Evolutionary conservation across 2,113 vertebrate genomes (phyloP).

Genomic region (Aviceda subcristata): DNA sequence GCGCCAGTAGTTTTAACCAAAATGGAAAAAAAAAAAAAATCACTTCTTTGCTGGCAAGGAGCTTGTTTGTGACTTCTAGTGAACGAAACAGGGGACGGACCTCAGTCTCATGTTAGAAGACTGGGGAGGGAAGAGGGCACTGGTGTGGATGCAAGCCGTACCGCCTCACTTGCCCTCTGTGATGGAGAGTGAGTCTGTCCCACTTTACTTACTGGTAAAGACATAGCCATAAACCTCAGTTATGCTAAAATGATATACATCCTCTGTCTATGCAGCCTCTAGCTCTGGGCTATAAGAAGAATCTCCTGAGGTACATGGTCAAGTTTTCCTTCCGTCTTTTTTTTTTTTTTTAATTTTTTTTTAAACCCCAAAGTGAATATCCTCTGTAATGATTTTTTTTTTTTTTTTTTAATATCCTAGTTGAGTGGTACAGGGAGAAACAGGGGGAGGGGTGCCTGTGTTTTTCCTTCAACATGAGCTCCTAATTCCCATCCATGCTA

Average conservation of each 20-base stretch:
- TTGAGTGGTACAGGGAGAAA: constrained; percentile 37
- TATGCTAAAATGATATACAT: background rate
- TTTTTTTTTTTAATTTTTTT: background rate
- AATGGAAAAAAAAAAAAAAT: background rate
- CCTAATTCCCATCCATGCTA: constrained; percentile 74
- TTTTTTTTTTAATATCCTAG: constrained; percentile 38
- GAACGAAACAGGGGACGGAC: background rate
- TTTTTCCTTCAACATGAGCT: constrained; percentile 65
- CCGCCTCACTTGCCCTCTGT: background rate
- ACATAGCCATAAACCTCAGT: background rate
- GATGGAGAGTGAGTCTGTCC: background rate
- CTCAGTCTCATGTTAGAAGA: accelerated
- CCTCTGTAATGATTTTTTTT: background rate
- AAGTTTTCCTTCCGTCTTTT: background rate
- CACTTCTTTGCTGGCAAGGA: background rate
- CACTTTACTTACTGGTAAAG: background rate
- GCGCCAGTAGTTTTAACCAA: background rate
- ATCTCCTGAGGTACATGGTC: background rate
- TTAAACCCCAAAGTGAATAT: constrained; percentile 11
- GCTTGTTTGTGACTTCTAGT: background rate
- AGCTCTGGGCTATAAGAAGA: background rate
- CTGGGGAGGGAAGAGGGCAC: background rate
- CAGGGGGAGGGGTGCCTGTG: constrained; percentile 1
- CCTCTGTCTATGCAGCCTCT: background rate
- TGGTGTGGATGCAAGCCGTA: background rate